Percentiles rank a stretch among this genome's conserved stretches.
phyloP scores from a whole-genome alignment of 1,140 invertebrate species.

The Papilio machaon region DNA sequence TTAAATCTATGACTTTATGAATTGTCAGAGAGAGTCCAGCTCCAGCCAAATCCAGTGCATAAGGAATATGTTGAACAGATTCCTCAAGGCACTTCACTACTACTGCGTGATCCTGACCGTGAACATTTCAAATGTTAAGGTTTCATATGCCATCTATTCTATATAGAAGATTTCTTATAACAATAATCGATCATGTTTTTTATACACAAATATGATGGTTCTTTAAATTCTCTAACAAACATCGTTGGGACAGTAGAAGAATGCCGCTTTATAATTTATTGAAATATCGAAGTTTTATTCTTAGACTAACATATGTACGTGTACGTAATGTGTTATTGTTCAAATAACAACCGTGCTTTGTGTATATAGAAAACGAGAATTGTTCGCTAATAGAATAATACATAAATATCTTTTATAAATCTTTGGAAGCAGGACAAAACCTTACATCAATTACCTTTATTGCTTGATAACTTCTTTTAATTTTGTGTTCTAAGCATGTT shows the following conservation, averaged over 20 bases:
- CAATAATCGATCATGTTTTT: background rate
- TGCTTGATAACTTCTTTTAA: too few relatives aligned
- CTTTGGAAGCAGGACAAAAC: background rate
- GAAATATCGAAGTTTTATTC: conserved; percentile 16
- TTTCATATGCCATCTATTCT: background rate
- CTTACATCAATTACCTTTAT: background rate
- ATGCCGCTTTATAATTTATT: conserved; percentile 4
- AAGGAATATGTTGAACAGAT: too few relatives aligned
- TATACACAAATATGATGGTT: background rate
- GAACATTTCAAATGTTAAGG: background rate
- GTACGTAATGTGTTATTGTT: conserved; percentile 13
- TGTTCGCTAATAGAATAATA: conserved; percentile 7
- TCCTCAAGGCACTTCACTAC: background rate
- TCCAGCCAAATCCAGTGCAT: too few relatives aligned
- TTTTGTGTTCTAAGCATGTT: too few relatives aligned
- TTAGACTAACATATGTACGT: background rate
- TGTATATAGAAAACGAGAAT: conserved; percentile 6
- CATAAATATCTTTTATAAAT: background rate
- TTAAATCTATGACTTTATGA: too few relatives aligned
- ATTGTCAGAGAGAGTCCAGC: too few relatives aligned
- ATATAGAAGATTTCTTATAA: background rate
- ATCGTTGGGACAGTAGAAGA: background rate
- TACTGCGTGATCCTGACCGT: background rate
- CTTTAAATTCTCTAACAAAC: background rate
- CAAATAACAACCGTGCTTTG: conserved; percentile 8